These are phyloP conservation scores for Arothron firmamentum DNA, from an alignment of 2,113 vertebrate species.

Conservation along the genomic window DNA sequence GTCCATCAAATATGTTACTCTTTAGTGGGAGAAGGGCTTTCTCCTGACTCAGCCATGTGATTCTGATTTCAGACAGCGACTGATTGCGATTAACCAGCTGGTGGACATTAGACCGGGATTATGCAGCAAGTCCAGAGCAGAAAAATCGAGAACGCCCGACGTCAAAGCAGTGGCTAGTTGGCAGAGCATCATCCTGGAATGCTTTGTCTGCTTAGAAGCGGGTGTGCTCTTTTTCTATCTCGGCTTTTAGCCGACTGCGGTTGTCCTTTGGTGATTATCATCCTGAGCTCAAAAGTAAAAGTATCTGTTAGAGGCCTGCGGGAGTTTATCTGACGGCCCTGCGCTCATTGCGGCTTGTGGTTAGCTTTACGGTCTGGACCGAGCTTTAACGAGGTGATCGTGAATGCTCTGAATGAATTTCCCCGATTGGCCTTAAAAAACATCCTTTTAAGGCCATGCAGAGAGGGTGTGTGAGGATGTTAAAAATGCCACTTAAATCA, in stretches of 20 bases:
- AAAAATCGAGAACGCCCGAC: conserved; percentile 23
- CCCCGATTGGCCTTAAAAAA: conserved; percentile 66
- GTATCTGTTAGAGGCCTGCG: conserved; percentile 16
- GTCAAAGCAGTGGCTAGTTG: conserved; percentile 9
- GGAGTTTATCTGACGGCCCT: conserved; percentile 6
- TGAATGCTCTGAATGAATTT: conserved; percentile 63
- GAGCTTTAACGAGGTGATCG: conserved; percentile 69
- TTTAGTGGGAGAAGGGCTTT: conserved; percentile 10
- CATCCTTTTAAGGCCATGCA: conserved; percentile 69
- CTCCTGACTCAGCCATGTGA: conserved; percentile 17
- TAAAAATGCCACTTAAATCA: conserved; percentile 76
- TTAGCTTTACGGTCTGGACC: conserved; percentile 61
- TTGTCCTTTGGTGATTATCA: conserved; percentile 11
- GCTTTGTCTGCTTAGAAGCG: conserved; percentile 9
- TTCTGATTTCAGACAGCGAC: conserved; percentile 35
- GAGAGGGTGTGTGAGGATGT: conserved; percentile 64
- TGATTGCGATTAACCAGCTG: conserved; percentile 56
- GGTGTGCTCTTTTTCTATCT: conserved; percentile 12
- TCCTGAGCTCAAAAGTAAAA: conserved; percentile 17
- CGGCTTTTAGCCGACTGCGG: conserved; percentile 7
- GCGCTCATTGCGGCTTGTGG: conserved; percentile 51
- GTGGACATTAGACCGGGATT: conserved; percentile 49
- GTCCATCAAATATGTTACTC: conserved; percentile 48
- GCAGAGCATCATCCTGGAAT: conserved; percentile 10
- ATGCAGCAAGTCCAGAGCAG: conserved; percentile 14